These are phyloP conservation scores for Chroicocephalus ridibundus DNA, from an alignment of 2,113 vertebrate genomes.

Conservation along the genomic window DNA sequence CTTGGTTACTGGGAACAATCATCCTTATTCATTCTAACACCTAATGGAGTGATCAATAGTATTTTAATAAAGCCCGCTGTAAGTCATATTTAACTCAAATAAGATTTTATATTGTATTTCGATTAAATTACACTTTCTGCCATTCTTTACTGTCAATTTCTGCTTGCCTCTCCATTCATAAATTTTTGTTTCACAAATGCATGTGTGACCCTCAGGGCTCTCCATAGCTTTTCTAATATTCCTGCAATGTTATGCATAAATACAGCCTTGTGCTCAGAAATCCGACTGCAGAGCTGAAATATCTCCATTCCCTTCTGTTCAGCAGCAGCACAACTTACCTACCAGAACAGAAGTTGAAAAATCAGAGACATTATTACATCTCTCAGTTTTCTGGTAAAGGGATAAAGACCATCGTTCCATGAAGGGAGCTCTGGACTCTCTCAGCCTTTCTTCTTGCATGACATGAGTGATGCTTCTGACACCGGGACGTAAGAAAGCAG, in stretches of 20 bases:
- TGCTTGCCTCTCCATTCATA: constrained; percentile 12
- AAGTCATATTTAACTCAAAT: constrained; percentile 24
- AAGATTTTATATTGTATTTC: constrained; percentile 50
- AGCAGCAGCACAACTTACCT: not conserved
- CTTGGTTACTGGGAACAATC: not conserved
- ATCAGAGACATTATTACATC: not conserved
- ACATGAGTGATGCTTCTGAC: constrained; percentile 34
- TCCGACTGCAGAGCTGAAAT: not conserved
- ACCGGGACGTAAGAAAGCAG: not conserved
- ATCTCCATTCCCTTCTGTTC: not conserved
- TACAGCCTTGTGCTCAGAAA: not conserved
- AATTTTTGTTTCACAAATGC: not conserved
- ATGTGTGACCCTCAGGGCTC: not conserved
- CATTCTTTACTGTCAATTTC: not conserved
- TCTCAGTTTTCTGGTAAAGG: not conserved
- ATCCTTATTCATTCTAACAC: constrained; percentile 12
- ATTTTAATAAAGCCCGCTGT: not conserved
- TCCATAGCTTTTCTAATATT: not conserved
- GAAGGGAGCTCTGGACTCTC: not conserved
- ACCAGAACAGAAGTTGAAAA: constrained; percentile 7
- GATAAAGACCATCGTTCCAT: not conserved
- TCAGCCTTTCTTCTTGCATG: not conserved
- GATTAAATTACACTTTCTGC: constrained; percentile 11
- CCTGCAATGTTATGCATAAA: not conserved
- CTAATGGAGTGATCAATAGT: constrained; percentile 17